These are phyloP conservation scores for Syritta pipiens DNA, from an alignment of 2,888 invertebrate species.

Conservation along the genomic window DNA sequence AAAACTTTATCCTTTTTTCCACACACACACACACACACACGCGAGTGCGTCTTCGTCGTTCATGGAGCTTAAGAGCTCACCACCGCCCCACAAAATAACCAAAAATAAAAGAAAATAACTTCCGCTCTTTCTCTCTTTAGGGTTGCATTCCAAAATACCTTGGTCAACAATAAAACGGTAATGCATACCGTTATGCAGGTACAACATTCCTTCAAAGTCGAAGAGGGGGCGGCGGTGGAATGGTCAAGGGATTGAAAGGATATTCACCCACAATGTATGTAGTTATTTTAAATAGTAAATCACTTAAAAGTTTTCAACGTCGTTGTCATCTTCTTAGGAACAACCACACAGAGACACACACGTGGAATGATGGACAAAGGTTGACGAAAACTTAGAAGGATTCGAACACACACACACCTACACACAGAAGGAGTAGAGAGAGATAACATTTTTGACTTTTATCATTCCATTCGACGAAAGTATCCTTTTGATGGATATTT, in stretches of 20 bases:
- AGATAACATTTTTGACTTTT: constrained; percentile 1
- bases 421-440: too few species aligned
- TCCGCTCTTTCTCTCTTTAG: not conserved
- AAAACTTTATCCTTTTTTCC: constrained; percentile 30
- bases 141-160: constrained; percentile 25
- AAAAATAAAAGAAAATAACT: constrained; percentile 26
- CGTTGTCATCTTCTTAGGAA: constrained; percentile 10
- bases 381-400: too few species aligned
- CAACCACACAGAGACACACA: not conserved
- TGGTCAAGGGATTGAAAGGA: too few species aligned
- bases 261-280: not conserved
- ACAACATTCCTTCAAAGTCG: constrained; percentile 15
- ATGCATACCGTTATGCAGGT: constrained; percentile 23
- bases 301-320: constrained; percentile 41
- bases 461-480: not conserved
- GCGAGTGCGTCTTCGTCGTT: not conserved
- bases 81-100: too few species aligned
- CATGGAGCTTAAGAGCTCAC: constrained; percentile 4
- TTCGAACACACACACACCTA: not conserved
- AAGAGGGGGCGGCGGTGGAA: too few species aligned
- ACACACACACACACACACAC: not conserved
- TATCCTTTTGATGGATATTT: constrained; percentile 27
- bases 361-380: too few species aligned
- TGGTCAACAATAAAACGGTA: constrained; percentile 32
- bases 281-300: constrained; percentile 26